Evolutionary conservation across 37 sponge, comb jelly and placozoan species (phyloP).

Genomic region (Ephydatia muelleri): DNA sequence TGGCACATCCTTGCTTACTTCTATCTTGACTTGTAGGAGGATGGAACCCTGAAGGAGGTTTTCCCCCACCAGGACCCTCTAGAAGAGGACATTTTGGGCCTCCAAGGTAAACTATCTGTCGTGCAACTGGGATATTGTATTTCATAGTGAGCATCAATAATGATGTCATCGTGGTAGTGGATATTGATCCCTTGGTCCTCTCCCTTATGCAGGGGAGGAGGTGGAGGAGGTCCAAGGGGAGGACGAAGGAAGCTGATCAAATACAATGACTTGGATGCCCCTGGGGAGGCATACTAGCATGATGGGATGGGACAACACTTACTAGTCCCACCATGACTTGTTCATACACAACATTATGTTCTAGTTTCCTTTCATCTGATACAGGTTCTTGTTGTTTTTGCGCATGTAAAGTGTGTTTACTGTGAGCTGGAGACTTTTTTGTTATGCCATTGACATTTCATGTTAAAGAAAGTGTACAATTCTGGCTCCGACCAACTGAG

Average conservation of each 20-base stretch:
- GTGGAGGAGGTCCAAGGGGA: constrained; percentile 59
- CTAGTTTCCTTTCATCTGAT: too few species aligned
- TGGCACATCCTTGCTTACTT: neutral
- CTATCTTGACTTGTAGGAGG: constrained; percentile 15
- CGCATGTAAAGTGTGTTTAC: too few species aligned
- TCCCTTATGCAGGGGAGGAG: constrained; percentile 17
- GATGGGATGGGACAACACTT: too few species aligned
- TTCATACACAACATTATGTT: too few species aligned
- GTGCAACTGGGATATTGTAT: neutral
- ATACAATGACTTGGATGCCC: constrained; percentile 88
- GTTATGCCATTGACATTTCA: too few species aligned
- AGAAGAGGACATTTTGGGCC: constrained; percentile 26
- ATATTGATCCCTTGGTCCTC: too few species aligned
- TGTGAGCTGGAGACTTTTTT: too few species aligned
- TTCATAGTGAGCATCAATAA: too few species aligned
- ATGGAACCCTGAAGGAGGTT: constrained; percentile 10
- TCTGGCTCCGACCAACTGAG: too few species aligned
- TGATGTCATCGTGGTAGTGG: neutral
- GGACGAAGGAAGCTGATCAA: constrained; percentile 48
- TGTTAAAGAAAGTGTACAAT: too few species aligned
- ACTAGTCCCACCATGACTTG: too few species aligned
- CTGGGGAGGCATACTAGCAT: constrained; percentile 74
- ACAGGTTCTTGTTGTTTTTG: too few species aligned
- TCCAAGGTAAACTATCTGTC: constrained; percentile 23
- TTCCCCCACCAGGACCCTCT: constrained; percentile 15